Conservation (phyloP, 1,140 invertebrate species). For the Diorhabda sublineata region DNA sequence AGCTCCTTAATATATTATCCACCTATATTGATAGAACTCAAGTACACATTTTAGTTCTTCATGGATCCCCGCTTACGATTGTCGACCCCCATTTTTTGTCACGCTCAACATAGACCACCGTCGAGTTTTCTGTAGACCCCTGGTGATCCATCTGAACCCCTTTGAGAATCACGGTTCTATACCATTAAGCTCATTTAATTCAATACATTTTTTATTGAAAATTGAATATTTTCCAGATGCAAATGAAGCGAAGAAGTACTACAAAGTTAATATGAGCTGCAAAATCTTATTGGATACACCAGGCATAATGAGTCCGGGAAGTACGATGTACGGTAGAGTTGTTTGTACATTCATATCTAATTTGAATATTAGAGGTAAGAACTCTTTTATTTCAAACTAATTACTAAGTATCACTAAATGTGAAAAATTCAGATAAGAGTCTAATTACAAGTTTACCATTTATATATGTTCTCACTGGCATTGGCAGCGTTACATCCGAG, state of each 20-base stretch:
- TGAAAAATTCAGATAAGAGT: slow-evolving; percentile 3
- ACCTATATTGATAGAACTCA: too few species aligned
- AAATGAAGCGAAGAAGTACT: neutral
- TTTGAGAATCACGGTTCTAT: neutral
- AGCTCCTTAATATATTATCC: too few species aligned
- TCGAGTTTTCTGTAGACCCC: neutral
- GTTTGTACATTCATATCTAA: neutral
- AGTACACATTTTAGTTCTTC: too few species aligned
- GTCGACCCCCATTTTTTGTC: neutral
- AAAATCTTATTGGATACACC: slow-evolving; percentile 2
- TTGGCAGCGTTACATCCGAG: too few species aligned
- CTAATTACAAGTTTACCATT: neutral
- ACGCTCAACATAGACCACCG: neutral
- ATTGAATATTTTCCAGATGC: neutral
- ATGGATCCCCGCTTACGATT: neutral
- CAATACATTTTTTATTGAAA: neutral
- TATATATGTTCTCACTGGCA: too few species aligned
- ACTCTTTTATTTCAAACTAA: neutral
- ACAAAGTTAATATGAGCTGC: neutral
- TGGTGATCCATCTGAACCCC: neutral
- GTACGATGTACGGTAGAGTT: neutral
- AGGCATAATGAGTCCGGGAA: neutral
- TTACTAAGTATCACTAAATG: neutral
- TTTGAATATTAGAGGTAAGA: slow-evolving; percentile 3
- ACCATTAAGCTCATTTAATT: neutral